Evolutionary conservation across 2,888 invertebrate genomes (phyloP), one percentile per base, ranked within the genome.

Genomic region (Ptycholaimellus sp.): DNA sequence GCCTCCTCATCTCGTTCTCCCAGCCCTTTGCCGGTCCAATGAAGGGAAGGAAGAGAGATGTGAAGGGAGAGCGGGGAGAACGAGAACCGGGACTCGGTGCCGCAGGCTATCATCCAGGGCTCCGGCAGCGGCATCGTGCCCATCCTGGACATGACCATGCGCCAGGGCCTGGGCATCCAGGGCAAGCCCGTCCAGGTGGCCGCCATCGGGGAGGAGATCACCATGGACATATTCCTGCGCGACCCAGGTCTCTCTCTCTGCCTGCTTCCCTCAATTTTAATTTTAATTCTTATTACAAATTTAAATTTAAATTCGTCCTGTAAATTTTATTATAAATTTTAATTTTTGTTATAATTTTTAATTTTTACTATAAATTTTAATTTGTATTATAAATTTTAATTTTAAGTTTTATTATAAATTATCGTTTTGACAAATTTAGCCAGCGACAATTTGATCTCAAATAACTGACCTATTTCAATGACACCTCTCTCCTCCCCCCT

Each of bases 61-160:
- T n/a, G n/a, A n/a, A 27, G n/a, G 27, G 27, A 11, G 27, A 27
- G 27, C n/a, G 27, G 27, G 25, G 13, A 25, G 6, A 6, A 25
- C 6, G 25, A 13, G 25, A 13, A 9, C 25, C 6, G 25, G 13
- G 6, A 25, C 25, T 13, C 6, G 13, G 7, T 13, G 7, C 25
- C 20, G 21, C 20, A 6, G 6, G 13, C 21, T 3, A 21, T 37
- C 3, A 21, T 37, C 17, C 9, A 30, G 16, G 37, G 37, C 5
- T 22, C 18, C 17, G 37, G 37, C 4, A 18, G 3, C 14, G 37
- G 37, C 25, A 30, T 37, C 18, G 23, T 37, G 19, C 37, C 37
- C 3, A 20, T 37, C 3, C 4, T 37, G 2, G 37, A 37, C 5
- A 37, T 37, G 37, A 16, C 22, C 9, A 22, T 37, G 16, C 14